These are phyloP conservation scores for Gallinago media DNA, from an alignment of 2,113 vertebrate species.

Conservation along the genomic window DNA sequence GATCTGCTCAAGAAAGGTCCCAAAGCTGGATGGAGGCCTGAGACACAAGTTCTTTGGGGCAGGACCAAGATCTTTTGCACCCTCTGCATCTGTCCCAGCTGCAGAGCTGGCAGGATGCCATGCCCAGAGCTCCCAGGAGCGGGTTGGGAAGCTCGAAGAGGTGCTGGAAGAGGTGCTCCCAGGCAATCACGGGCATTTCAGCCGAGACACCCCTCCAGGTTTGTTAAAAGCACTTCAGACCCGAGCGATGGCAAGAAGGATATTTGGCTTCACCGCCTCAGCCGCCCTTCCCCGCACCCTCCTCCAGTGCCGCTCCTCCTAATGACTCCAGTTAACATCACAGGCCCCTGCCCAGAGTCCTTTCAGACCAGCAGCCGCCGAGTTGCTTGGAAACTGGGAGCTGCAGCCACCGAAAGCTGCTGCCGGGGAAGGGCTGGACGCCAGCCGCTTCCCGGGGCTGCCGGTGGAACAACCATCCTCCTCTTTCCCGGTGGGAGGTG, in stretches of 20 bases:
- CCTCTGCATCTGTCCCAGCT: neutral
- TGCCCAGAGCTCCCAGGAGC: neutral
- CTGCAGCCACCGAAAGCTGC: constrained; percentile 1
- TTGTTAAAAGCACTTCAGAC: neutral
- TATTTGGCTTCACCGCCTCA: rapidly evolving
- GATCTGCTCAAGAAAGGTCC: neutral
- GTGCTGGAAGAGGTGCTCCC: neutral
- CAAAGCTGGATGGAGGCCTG: neutral
- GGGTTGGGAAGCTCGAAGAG: neutral
- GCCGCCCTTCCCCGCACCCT: neutral
- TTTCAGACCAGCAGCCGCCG: neutral
- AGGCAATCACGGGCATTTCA: neutral
- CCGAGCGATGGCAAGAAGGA: neutral
- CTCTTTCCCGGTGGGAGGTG: neutral
- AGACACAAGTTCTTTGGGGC: neutral
- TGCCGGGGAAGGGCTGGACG: neutral
- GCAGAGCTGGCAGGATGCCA: neutral
- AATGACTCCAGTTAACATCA: constrained; percentile 8
- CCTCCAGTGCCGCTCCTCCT: neutral
- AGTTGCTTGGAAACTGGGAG: constrained; percentile 72
- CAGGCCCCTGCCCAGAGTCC: neutral
- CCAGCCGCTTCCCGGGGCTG: neutral
- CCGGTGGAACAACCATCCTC: neutral
- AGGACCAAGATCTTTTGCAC: neutral
- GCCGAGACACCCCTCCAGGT: neutral